These are phyloP conservation scores for Emydocephalus ijimae DNA, from an alignment of 2,113 vertebrate genomes.

Conservation along the genomic window DNA sequence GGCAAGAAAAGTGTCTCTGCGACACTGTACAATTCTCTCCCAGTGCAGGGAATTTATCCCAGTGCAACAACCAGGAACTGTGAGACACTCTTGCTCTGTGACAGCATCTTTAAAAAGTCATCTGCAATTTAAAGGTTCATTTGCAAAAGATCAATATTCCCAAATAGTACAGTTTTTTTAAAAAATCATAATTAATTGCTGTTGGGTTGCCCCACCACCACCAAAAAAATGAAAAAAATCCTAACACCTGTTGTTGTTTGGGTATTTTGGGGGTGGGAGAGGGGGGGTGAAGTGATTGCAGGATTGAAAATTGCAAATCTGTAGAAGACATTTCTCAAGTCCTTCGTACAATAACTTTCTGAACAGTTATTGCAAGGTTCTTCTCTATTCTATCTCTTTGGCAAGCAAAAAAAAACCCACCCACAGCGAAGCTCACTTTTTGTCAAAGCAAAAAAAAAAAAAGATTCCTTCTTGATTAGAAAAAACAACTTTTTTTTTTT, in stretches of 20 bases:
- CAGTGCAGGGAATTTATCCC: neutral
- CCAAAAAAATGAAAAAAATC: neutral
- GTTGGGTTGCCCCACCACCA: neutral
- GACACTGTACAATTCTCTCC: neutral
- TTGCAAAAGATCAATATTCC: neutral
- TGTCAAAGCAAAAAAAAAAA: neutral
- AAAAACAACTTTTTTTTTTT: neutral
- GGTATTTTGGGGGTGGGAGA: too few species aligned
- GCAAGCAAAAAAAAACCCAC: neutral
- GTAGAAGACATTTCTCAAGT: neutral
- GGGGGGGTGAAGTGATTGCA: neutral
- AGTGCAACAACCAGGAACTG: too few species aligned
- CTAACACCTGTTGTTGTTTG: neutral
- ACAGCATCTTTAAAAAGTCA: neutral
- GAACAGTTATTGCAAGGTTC: neutral
- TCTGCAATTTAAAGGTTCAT: neutral
- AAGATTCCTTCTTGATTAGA: neutral
- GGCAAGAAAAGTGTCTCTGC: neutral
- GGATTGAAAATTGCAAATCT: neutral
- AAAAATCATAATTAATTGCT: neutral
- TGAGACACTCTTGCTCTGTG: too few species aligned
- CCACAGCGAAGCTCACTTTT: neutral
- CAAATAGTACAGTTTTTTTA: neutral
- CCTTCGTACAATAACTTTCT: neutral
- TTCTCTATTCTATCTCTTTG: neutral